Base-by-base conservation (phyloP, 2,888 invertebrate genomes). In the Lypha dubia region DNA sequence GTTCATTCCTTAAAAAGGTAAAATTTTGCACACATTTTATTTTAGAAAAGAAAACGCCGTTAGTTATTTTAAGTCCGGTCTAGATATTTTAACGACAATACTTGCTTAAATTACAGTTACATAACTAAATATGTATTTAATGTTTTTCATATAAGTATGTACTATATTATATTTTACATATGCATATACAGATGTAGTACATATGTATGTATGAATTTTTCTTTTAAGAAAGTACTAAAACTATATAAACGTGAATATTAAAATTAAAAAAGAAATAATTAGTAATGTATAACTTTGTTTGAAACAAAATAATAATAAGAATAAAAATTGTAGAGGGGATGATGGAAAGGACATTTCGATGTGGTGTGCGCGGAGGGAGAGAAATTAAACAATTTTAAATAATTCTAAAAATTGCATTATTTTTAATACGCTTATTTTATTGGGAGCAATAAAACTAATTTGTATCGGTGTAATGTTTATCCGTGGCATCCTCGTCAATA, bases 251-350 rank as follows among this genome's bases (percentile, higher is more conserved):
- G 51, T 62, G 17, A 32, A 38, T 28, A 24, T 53, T 51, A 49
- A 13, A 38, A 32, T 44, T 44, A 75, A 65, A 53, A 35, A 35
- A n/a, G n/a, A n/a, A n/a, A n/a, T n/a, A n/a, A 24, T 49, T 15
- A 49, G 11, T 3, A 3, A 20, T 49, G n/a, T 22, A 60, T 28
- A 32, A 35, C 44, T 51, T 74, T 73, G 80, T 80, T 80, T 80
- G 41, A 74, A 80, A 80, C 80, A 67, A 80, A 73, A 58, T 67
- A 80, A 58, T 65, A 46, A 49, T 63, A 56, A 38, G n/a, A 28
- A 28, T 28, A 28, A 28, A 58, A 49, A 9, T 24, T 28, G 35
- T 51, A 28, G 11, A 44, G 11, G 35, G 44, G 28, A 44, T 44
- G 35, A 49, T 22, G n/a, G 24, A 63, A 46, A 35, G n/a, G 44